A percentile compares a stretch with the other conserved stretches of the same genome.
These are phyloP conservation scores for Chrysemys picta DNA, from an alignment of 2,113 vertebrate species.

Conservation along the genomic window DNA sequence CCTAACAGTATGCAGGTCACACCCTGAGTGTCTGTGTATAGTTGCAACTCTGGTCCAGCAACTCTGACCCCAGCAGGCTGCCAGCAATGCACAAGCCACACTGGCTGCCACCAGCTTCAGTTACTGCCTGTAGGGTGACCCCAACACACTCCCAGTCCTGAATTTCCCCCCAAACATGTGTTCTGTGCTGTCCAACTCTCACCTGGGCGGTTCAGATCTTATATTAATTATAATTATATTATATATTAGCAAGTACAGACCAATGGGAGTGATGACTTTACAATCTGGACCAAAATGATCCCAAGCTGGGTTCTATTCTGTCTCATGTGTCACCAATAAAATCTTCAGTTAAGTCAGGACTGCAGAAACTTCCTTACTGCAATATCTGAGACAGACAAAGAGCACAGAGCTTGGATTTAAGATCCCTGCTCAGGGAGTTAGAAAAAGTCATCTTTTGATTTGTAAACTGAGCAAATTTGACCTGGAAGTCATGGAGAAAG, in stretches of 20 bases:
- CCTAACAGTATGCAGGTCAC: background rate
- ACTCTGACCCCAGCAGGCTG: background rate
- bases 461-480: background rate
- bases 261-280: background rate
- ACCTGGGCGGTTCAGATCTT: background rate
- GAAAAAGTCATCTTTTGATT: background rate
- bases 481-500: background rate
- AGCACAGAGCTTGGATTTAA: background rate
- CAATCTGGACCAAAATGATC: background rate
- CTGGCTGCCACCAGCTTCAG: background rate
- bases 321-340: background rate
- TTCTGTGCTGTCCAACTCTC: background rate
- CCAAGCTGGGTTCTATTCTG: background rate
- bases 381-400: background rate
- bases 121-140: background rate
- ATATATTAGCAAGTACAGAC: fast-evolving
- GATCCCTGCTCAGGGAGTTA: background rate
- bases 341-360: background rate
- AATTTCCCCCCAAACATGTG: background rate
- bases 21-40: background rate
- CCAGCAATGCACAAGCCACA: background rate
- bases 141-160: background rate
- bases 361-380: background rate
- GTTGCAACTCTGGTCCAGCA: background rate
- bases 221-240: background rate